Base-by-base conservation (phyloP, 2,113 vertebrate genomes). In the Struthidea cinerea region DNA sequence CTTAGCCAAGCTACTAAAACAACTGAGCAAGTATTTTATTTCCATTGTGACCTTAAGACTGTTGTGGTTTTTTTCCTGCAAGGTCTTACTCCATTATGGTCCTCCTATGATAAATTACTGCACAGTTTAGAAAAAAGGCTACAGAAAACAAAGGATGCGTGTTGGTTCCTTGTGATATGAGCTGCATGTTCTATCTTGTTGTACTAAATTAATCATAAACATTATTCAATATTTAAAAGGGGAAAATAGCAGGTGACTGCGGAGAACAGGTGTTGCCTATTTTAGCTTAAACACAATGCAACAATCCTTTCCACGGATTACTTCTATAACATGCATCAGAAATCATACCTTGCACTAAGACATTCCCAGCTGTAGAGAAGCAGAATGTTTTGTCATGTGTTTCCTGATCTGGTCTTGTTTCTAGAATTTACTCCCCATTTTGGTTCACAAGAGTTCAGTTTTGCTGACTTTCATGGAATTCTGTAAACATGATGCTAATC, bases 151-250 rank as follows among this genome's bases (percentile, higher is more conserved):
- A 92, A 94, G 73, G 67, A 74, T 77, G 33, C 1, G 1, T 6
- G 2, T 52, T 57, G 28, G 47, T 74, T 93, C 81, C 91, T 76
- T 89, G 90, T 59, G 70, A 59, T 52, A 80, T 11, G 71, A 94
- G 57, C n/a, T 91, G 56, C 71, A 24, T 61, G 71, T 89, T 94
- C 57, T 57, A 37, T 39, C 90, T 95, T 83, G 49, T 76, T 87
- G 57, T 42, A 63, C 17, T 94, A 86, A 90, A 95, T 91, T 74
- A 93, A 91, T 86, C 27, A 83, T 82, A 90, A 94, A 56, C 21
- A 60, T 61, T 86, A 65, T 63, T 82, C n/a, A 69, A 52, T 91
- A 83, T 92, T 89, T 84, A 60, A 84, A 95, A 84, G 41, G 39
- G 1, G 23, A n/a, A 82, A 87, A 94, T 69, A 90, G 61, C 52